phyloP scores from a whole-genome alignment of 2,888 invertebrate genomes.

The Leucoptera coffeella region DNA sequence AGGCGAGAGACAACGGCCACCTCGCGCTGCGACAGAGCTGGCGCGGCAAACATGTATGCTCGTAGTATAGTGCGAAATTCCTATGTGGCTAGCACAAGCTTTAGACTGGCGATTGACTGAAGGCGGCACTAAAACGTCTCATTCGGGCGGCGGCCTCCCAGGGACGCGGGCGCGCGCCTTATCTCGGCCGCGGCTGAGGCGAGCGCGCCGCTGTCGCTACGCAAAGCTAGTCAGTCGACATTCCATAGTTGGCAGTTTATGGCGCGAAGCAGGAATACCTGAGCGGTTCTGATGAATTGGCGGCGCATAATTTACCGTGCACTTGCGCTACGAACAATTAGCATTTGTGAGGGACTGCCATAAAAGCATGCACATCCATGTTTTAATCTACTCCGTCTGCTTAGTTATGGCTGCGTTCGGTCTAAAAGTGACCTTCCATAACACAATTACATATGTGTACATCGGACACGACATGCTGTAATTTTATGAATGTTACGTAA shows the following conservation, averaged over 20 bases:
- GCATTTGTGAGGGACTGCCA: conserved; percentile 9
- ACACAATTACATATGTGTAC: too few species aligned
- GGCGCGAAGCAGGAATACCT: conserved; percentile 44
- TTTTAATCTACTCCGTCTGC: too few species aligned
- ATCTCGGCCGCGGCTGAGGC: conserved; percentile 13
- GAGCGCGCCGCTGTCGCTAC: conserved; percentile 14
- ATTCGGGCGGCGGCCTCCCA: conserved; percentile 19
- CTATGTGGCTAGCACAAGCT: too few species aligned
- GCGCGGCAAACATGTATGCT: background rate
- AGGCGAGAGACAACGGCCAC: conserved; percentile 2
- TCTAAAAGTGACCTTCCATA: too few species aligned
- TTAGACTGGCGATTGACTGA: background rate
- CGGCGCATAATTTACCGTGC: conserved; percentile 24
- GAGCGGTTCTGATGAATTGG: too few species aligned
- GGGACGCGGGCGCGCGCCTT: conserved; percentile 11
- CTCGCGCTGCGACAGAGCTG: background rate
- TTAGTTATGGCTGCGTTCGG: too few species aligned
- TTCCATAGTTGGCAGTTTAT: conserved; percentile 34
- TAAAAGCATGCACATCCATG: too few species aligned
- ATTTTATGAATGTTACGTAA: too few species aligned
- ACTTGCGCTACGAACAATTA: conserved; percentile 13
- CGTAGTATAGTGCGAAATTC: too few species aligned
- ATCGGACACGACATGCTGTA: too few species aligned
- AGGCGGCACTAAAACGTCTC: conserved; percentile 7
- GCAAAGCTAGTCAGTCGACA: conserved; percentile 36